Evolutionary conservation across 1,140 invertebrate species (phyloP).

Genomic region (Neodiprion lecontei): DNA sequence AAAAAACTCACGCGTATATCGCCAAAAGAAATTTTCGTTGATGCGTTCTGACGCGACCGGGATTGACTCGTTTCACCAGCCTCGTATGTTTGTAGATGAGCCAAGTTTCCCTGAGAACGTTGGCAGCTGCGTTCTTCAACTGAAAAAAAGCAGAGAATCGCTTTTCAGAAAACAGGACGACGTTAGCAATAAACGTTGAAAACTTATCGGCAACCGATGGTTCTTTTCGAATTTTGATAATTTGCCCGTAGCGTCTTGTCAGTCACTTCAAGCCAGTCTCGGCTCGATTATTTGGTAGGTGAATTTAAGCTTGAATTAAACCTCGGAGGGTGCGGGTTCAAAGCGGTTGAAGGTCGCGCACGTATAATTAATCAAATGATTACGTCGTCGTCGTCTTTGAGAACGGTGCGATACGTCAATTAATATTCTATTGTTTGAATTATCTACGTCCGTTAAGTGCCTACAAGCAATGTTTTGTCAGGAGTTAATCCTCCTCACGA

Average conservation of each 20-base stretch:
- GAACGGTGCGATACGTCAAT: neutral
- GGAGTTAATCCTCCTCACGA: too few relatives aligned
- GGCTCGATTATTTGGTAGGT: neutral
- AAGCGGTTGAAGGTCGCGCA: neutral
- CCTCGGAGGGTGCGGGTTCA: neutral
- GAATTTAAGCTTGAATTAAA: neutral
- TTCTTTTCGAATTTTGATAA: too few relatives aligned
- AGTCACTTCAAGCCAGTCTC: too few relatives aligned
- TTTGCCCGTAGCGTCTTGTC: too few relatives aligned
- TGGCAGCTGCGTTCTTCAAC: conserved; percentile 99
- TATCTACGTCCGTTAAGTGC: neutral
- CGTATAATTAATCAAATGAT: neutral
- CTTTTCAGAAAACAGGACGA: neutral
- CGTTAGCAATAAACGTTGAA: too few relatives aligned
- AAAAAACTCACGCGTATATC: conserved; percentile 94
- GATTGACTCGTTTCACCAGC: conserved; percentile 96
- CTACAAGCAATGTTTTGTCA: too few relatives aligned
- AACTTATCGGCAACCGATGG: too few relatives aligned
- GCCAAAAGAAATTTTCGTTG: conserved; percentile 99
- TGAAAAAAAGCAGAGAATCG: conserved; percentile 60
- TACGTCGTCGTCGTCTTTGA: neutral
- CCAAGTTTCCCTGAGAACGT: conserved; percentile 99
- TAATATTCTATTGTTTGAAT: neutral
- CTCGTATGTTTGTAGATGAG: conserved; percentile 99
- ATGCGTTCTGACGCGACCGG: conserved; percentile 93